These are phyloP conservation scores for Diabrotica balteata DNA, from an alignment of 2,888 invertebrate species.

Conservation along the genomic window DNA sequence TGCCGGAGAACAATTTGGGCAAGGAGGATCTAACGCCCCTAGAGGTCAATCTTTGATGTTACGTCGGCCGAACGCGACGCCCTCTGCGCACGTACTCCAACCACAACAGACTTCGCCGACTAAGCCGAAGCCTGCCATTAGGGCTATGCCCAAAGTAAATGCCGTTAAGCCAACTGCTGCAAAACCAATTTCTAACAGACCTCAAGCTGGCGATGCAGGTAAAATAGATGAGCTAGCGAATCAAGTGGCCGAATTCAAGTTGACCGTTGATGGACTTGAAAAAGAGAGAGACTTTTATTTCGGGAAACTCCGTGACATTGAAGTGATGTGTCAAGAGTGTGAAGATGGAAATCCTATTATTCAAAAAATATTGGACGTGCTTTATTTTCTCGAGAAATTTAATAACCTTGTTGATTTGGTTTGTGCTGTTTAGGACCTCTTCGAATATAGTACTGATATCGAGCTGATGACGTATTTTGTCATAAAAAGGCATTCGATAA, in stretches of 20 bases:
- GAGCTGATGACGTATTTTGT: no score
- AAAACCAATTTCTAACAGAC: conserved; percentile 54
- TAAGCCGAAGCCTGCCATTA: conserved; percentile 49
- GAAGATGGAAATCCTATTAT: conserved; percentile 80
- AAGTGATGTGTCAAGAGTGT: conserved; percentile 97
- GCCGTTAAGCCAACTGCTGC: conserved; percentile 57
- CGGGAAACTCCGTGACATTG: conserved; percentile 96
- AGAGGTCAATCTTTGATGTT: conserved; percentile 62
- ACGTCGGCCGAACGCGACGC: conserved; percentile 53
- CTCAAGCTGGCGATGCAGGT: conserved; percentile 62
- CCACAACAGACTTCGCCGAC: conserved; percentile 11
- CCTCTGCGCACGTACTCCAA: conserved; percentile 2
- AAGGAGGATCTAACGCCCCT: conserved; percentile 71
- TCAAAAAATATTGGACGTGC: conserved; percentile 92
- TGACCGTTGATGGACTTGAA: conserved; percentile 92
- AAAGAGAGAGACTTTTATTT: conserved; percentile 99
- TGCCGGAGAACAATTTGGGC: conserved; percentile 85
- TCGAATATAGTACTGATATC: no score
- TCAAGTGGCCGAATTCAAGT: conserved; percentile 65
- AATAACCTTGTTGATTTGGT: no score
- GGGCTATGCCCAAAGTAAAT: conserved; percentile 62
- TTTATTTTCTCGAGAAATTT: no score
- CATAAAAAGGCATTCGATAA: no score
- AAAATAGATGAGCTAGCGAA: conserved; percentile 68
- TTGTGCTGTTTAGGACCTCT: no score